phyloP scores from a whole-genome alignment of 1,140 invertebrate genomes.

The Anastatus disparis region DNA sequence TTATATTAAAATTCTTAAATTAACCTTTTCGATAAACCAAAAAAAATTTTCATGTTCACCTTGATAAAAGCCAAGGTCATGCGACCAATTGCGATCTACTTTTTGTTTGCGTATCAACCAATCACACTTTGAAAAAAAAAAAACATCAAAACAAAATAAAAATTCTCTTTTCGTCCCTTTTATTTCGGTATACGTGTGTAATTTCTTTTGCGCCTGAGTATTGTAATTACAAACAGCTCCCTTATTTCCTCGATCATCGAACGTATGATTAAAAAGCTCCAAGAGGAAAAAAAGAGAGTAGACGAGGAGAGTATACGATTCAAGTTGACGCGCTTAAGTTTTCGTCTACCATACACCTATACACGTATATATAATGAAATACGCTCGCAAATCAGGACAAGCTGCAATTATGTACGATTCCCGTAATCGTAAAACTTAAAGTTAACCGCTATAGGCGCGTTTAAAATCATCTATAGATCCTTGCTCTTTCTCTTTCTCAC shows the following conservation, averaged over 20 bases:
- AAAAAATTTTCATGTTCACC: too few relatives aligned
- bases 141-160: background rate
- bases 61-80: too few relatives aligned
- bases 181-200: constrained; percentile 5
- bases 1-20: too few relatives aligned
- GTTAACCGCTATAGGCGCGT: constrained; percentile 48
- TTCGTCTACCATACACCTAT: background rate
- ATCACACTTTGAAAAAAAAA: background rate
- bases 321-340: constrained; percentile 25
- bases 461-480: constrained; percentile 34
- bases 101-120: background rate
- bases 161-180: too few relatives aligned
- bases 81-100: too few relatives aligned
- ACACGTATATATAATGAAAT: constrained; percentile 45
- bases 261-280: constrained; percentile 35
- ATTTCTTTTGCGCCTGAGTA: constrained; percentile 33
- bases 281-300: background rate
- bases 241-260: constrained; percentile 9
- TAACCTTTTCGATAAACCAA: too few relatives aligned
- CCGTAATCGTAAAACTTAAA: constrained; percentile 59
- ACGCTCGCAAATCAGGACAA: constrained; percentile 48
- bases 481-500: constrained; percentile 22
- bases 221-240: constrained; percentile 43
- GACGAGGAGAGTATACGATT: constrained; percentile 1
- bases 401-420: constrained; percentile 57